Evolutionary conservation across 2,888 invertebrate species (phyloP).

Genomic region (Desoria tigrina): DNA sequence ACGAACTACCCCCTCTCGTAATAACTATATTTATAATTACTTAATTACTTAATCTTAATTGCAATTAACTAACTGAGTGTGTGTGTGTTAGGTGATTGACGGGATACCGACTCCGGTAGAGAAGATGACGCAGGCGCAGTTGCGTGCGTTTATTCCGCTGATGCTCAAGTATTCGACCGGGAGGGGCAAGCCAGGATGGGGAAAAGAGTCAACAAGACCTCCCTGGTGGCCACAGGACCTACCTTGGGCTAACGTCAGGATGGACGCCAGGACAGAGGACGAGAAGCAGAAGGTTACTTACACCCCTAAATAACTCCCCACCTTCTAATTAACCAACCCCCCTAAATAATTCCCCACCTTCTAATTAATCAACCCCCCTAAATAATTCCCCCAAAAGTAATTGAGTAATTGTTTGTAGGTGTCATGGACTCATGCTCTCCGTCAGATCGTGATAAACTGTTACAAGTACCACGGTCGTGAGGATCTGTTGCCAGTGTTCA

Average conservation of each 20-base stretch:
- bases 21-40: background rate
- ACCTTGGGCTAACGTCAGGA: slow-evolving; percentile 97
- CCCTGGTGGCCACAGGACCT: slow-evolving; percentile 98
- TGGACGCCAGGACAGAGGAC: slow-evolving; percentile 94
- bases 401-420: slow-evolving; percentile 64
- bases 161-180: slow-evolving; percentile 96
- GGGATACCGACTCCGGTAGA: slow-evolving; percentile 97
- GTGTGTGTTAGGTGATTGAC: slow-evolving; percentile 66
- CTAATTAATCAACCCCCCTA: too few species aligned
- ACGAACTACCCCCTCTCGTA: slow-evolving; percentile 92
- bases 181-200: slow-evolving; percentile 97
- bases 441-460: slow-evolving; percentile 96
- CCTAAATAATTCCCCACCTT: slow-evolving; percentile 60
- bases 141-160: slow-evolving; percentile 92
- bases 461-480: slow-evolving; percentile 97
- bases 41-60: background rate
- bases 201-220: slow-evolving; percentile 90
- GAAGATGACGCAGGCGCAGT: slow-evolving; percentile 93
- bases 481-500: slow-evolving; percentile 90
- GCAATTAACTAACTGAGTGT: slow-evolving; percentile 4
- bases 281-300: slow-evolving; percentile 80
- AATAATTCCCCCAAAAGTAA: background rate
- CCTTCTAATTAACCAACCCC: too few species aligned
- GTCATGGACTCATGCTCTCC: slow-evolving; percentile 94
- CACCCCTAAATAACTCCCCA: slow-evolving; percentile 59